A percentile compares a stretch with the other conserved stretches of the same genome.
These are phyloP conservation scores for Chaenodraco wilsoni DNA, from an alignment of 2,797 vertebrate species.

Conservation along the genomic window DNA sequence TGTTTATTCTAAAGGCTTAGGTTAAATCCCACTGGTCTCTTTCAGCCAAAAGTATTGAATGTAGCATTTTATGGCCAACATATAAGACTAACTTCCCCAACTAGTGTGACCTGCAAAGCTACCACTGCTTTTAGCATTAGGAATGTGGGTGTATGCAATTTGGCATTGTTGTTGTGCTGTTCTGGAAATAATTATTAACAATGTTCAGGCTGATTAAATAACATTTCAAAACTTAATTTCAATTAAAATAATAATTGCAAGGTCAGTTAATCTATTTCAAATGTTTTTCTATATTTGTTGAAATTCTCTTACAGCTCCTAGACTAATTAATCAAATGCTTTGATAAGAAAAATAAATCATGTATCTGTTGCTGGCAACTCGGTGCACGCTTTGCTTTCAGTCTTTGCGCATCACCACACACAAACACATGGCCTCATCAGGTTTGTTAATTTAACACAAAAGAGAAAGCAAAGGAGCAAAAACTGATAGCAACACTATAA, in stretches of 20 bases:
- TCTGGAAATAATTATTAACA: neutral
- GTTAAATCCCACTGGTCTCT: slow-evolving; percentile 17
- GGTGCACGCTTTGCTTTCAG: too few species aligned
- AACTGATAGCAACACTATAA: neutral
- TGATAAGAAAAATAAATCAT: too few species aligned
- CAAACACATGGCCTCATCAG: slow-evolving; percentile 2
- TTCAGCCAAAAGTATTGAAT: slow-evolving; percentile 2
- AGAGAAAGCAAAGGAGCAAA: slow-evolving; percentile 19
- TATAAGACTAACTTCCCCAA: neutral
- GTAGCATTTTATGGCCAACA: neutral
- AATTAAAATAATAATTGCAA: neutral
- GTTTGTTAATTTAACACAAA: slow-evolving; percentile 11
- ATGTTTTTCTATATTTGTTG: too few species aligned
- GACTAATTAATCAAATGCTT: too few species aligned
- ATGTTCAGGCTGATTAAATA: neutral
- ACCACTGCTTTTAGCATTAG: neutral
- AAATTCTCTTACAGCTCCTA: too few species aligned
- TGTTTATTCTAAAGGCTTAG: slow-evolving; percentile 27
- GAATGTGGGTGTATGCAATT: neutral
- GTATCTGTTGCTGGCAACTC: too few species aligned
- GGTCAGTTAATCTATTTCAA: too few species aligned
- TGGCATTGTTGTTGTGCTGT: neutral
- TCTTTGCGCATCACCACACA: too few species aligned
- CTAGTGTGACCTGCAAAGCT: neutral
- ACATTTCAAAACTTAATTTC: slow-evolving; percentile 1